These are phyloP conservation scores for Lepidocyrtinus sp. DNA, from an alignment of 2,888 invertebrate genomes.

Conservation along the genomic window DNA sequence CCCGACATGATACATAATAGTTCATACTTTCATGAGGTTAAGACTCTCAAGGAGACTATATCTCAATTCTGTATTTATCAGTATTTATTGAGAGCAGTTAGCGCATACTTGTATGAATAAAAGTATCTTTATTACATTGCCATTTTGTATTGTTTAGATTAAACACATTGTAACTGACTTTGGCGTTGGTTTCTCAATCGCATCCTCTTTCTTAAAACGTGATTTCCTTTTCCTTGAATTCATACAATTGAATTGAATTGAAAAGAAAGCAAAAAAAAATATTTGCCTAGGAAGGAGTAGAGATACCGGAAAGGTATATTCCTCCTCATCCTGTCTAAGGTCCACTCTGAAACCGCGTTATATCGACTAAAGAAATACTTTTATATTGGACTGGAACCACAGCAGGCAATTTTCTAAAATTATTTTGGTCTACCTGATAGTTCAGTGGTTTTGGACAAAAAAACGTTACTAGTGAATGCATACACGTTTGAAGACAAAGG, in stretches of 20 bases:
- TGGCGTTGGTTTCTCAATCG: slow-evolving; percentile 28
- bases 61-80: background rate
- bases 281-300: background rate
- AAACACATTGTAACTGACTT: slow-evolving; percentile 11
- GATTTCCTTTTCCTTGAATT: slow-evolving; percentile 42
- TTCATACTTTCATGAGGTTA: background rate
- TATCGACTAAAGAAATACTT: slow-evolving; percentile 28
- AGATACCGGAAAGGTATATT: slow-evolving; percentile 20
- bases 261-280: slow-evolving; percentile 28
- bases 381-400: slow-evolving; percentile 47
- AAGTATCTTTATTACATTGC: slow-evolving; percentile 33
- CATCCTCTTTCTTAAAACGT: slow-evolving; percentile 35
- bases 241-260: slow-evolving; percentile 15
- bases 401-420: slow-evolving; percentile 4
- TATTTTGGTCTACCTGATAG: slow-evolving; percentile 2
- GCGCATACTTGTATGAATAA: slow-evolving; percentile 14
- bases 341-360: slow-evolving; percentile 51
- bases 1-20: too few relatives aligned
- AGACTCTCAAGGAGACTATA: background rate
- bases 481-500: too few relatives aligned
- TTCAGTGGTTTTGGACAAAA: too few relatives aligned
- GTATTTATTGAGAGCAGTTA: slow-evolving; percentile 22
- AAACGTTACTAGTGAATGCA: too few relatives aligned
- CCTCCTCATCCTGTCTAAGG: slow-evolving; percentile 20
- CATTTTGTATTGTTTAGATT: slow-evolving; percentile 24